Conservation (phyloP, 1,140 invertebrate species). For the Piezodorus guildinii region DNA sequence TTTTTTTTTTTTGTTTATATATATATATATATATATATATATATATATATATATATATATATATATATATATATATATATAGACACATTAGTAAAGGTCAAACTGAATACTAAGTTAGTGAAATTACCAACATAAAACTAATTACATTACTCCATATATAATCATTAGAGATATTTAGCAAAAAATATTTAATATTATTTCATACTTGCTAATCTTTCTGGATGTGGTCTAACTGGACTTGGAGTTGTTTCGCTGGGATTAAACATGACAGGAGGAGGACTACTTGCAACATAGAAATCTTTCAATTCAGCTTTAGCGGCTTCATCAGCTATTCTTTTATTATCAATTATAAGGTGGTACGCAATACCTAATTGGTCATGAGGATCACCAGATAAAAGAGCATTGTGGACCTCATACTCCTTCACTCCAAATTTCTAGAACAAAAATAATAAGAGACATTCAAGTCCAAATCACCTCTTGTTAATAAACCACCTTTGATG, state of each 20-base stretch:
- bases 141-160: too few relatives aligned
- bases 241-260: constrained; percentile 35
- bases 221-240: constrained; percentile 69
- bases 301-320: constrained; percentile 88
- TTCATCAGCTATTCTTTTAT: constrained; percentile 93
- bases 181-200: not conserved
- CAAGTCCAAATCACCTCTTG: too few relatives aligned
- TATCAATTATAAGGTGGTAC: constrained; percentile 98
- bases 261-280: constrained; percentile 56
- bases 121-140: too few relatives aligned
- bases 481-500: too few relatives aligned
- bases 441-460: too few relatives aligned
- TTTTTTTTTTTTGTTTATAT: too few relatives aligned
- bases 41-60: too few relatives aligned
- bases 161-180: too few relatives aligned
- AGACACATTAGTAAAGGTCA: too few relatives aligned
- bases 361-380: constrained; percentile 97
- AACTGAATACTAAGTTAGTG: too few relatives aligned
- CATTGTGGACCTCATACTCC: constrained; percentile 86
- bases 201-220: constrained; percentile 67
- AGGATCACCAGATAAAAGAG: constrained; percentile 87
- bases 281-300: constrained; percentile 89
- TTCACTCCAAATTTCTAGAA: constrained; percentile 79
- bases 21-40: too few relatives aligned
- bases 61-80: too few relatives aligned